Evolutionary conservation across 2,113 vertebrate genomes (phyloP), one percentile per base, ranked within the genome.

Genomic region (Thunnus thynnus): DNA sequence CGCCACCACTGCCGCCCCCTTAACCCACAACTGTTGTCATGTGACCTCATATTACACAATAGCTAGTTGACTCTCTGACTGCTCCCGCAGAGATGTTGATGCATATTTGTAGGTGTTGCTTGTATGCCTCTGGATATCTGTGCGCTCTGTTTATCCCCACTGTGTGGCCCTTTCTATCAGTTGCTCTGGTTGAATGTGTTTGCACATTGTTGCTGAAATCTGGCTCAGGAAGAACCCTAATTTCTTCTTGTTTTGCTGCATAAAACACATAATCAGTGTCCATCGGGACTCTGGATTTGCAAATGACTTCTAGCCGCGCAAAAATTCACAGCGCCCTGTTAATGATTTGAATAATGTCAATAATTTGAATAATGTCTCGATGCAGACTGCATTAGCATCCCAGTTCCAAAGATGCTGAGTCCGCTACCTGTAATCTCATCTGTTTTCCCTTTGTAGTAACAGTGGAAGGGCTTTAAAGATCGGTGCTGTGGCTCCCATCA

Each of bases 401-500:
- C 22, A 2, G 10, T 51, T 60, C 22, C 13, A 58, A 61, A 62
- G 56, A 54, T 32, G 72, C 70, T 60, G 86, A 84, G 57, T 51
- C 62, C 61, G 22, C 63, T 32, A 51, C 51, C 62, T 69, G 75
- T 66, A 79, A 80, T 55, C 70, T 82, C 75, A 83, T 80, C 79
- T 66, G 65, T 69, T 72, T 56, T 51, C 52, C 32, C 16, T 62
- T 62, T 48, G 52, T 51, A 46, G 46, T 78, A 47, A 67, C 18
- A 48, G 44, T 74, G 68, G 47, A 82, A 57, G 61, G 30, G 17
- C 52, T 81, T 82, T 87, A 81, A 72, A 81, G 63, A 71, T 70
- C 30, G 16, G 41, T 76, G 69, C 67, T 55, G 70, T 71, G 75
- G 82, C 80, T 83, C 72, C 72, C n/a, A 83, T 82, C 85, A 51